phyloP scores from a whole-genome alignment of 2,888 invertebrate species.

The Trachelus tabidus region DNA sequence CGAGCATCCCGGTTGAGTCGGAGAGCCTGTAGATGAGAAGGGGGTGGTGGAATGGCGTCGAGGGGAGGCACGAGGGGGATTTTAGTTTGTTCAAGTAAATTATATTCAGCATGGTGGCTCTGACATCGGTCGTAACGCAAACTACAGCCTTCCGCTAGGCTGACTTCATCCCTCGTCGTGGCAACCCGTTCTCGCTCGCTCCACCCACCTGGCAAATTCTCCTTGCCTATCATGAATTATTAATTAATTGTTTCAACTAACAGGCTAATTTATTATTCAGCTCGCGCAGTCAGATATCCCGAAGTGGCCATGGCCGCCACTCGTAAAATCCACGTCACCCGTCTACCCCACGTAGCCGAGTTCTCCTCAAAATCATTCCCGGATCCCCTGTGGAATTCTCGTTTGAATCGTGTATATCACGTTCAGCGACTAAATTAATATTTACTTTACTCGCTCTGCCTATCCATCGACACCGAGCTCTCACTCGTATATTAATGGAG shows the following conservation, averaged over 20 bases:
- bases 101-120: conserved; percentile 63
- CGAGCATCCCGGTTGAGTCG: background rate
- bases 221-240: conserved; percentile 65
- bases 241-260: conserved; percentile 67
- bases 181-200: conserved; percentile 26
- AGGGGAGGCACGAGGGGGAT: conserved; percentile 42
- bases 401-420: background rate
- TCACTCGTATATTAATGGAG: conserved; percentile 64
- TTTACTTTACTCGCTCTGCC: conserved; percentile 54
- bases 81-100: conserved; percentile 65
- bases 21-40: conserved; percentile 16
- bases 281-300: conserved; percentile 29
- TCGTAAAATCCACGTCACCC: background rate
- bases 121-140: conserved; percentile 62
- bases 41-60: background rate
- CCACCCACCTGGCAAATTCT: conserved; percentile 56
- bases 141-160: conserved; percentile 56
- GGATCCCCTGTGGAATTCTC: background rate
- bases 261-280: conserved; percentile 64
- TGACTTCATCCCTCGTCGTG: conserved; percentile 28
- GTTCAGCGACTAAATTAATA: conserved; percentile 59
- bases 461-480: conserved; percentile 44
- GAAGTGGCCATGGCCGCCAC: background rate
- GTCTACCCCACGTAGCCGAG: background rate
- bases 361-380: background rate